These are phyloP conservation scores for Brachionus manjavacas DNA, from an alignment of 1,140 invertebrate species.

Conservation along the genomic window DNA sequence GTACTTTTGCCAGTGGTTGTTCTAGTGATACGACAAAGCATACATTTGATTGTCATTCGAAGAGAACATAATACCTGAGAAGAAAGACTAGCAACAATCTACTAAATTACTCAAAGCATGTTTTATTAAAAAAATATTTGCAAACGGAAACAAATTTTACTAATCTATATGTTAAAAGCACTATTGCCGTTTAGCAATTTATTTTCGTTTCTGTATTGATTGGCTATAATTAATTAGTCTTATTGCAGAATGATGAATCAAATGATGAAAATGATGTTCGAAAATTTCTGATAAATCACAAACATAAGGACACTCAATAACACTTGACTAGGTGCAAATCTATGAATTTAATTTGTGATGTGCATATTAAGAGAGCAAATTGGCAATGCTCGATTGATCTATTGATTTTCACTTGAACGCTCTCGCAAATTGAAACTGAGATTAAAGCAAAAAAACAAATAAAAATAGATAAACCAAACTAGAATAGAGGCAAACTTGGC, in stretches of 20 bases:
- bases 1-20: too few species aligned
- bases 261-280: not conserved
- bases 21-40: not conserved
- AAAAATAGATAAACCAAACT: not conserved
- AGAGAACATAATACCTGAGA: not conserved
- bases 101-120: not conserved
- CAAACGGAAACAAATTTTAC: not conserved
- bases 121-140: not conserved
- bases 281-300: not conserved
- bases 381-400: conserved; percentile 31
- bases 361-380: not conserved
- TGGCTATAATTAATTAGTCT: not conserved
- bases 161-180: not conserved
- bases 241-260: not conserved
- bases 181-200: not conserved
- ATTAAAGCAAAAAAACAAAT: not conserved
- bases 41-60: not conserved
- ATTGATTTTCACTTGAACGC: conserved; percentile 29
- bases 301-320: not conserved
- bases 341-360: conserved; percentile 10
- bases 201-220: not conserved
- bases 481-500: not conserved
- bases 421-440: not conserved
- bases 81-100: not conserved
- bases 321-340: conserved; percentile 9